These are phyloP conservation scores for Drosophila prolongata DNA, from an alignment of 2,888 invertebrate genomes.

Conservation along the genomic window DNA sequence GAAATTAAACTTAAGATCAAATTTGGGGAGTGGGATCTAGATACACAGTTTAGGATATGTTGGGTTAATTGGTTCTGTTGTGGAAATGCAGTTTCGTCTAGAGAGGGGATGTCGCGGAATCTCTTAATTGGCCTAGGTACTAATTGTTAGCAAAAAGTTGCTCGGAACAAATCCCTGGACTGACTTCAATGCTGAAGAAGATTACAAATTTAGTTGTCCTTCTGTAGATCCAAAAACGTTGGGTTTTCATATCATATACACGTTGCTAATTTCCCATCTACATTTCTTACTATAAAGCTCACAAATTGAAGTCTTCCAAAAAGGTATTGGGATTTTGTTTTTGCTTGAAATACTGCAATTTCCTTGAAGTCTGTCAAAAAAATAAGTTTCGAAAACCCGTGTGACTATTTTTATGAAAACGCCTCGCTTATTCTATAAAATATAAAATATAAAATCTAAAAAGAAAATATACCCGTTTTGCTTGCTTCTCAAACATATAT, in stretches of 20 bases:
- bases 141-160: conserved; percentile 34
- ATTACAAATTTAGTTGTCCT: conserved; percentile 19
- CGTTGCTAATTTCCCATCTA: conserved; percentile 16
- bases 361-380: conserved; percentile 43
- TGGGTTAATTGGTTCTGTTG: conserved; percentile 41
- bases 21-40: conserved; percentile 13
- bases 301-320: conserved; percentile 59
- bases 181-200: conserved; percentile 26
- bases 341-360: conserved; percentile 49
- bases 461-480: conserved; percentile 71
- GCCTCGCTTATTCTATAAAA: conserved; percentile 60
- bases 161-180: conserved; percentile 39
- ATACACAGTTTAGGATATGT: conserved; percentile 34
- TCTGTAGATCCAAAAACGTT: conserved; percentile 28
- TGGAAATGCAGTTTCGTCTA: conserved; percentile 31
- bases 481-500: conserved; percentile 38
- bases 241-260: conserved; percentile 20
- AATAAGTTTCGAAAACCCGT: conserved; percentile 41
- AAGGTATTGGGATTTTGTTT: conserved; percentile 17
- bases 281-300: conserved; percentile 61
- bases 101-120: conserved; percentile 13
- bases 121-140: conserved; percentile 21
- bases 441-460: conserved; percentile 65
- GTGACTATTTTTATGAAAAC: conserved; percentile 28
- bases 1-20: conserved; percentile 20